Conservation (phyloP, 2,113 vertebrate genomes). For the Catharus fuscescens region DNA sequence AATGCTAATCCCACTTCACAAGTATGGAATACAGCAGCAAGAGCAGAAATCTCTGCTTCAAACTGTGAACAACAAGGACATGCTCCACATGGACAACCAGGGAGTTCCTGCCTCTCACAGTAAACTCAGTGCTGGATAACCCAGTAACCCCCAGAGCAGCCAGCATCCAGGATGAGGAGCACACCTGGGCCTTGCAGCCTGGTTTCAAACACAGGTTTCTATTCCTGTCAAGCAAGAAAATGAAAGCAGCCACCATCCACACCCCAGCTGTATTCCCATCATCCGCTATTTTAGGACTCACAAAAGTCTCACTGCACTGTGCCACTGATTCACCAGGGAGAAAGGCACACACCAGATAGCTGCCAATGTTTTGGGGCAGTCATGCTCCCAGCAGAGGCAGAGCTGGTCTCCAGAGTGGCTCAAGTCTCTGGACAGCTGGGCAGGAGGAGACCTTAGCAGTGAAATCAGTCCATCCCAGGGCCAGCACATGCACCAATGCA, state of each 20-base stretch:
- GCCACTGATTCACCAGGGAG: not conserved
- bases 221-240: not conserved
- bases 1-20: not conserved
- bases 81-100: rapidly evolving
- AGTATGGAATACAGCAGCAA: not conserved
- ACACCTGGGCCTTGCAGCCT: not conserved
- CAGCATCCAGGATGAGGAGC: not conserved
- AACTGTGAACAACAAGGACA: not conserved
- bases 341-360: not conserved
- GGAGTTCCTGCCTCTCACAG: not conserved
- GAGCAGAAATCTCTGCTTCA: not conserved
- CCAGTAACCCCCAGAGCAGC: not conserved
- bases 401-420: not conserved
- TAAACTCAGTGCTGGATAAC: not conserved
- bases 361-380: not conserved
- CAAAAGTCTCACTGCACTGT: not conserved
- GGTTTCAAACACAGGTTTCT: constrained; percentile 37
- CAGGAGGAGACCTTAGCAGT: not conserved
- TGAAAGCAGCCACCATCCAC: not conserved
- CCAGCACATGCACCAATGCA: not conserved
- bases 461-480: not conserved
- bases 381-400: not conserved
- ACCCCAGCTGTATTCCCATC: not conserved
- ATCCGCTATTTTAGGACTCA: not conserved
- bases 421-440: not conserved